Evolutionary conservation across 2,797 vertebrate species (phyloP), one percentile per base, ranked within the genome.

Genomic region (Lutjanus argentimaculatus): DNA sequence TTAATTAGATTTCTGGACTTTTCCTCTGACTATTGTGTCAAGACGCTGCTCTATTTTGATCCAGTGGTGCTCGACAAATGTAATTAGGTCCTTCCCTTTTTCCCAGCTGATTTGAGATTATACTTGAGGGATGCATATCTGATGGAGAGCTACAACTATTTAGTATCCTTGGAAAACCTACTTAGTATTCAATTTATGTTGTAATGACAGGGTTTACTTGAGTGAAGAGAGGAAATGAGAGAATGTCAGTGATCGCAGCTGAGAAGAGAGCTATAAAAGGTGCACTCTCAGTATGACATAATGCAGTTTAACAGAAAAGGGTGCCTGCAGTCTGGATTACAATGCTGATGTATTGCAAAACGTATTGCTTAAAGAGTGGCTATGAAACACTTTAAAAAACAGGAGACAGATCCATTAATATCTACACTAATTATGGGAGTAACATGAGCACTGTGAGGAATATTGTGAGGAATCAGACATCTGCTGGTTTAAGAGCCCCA

Each of bases 1-100:
- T 93, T 95, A 95, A 95, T 95, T 95, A 92, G 90, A 93, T 95
- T 94, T 88, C 89, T 90, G 90, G 94, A 93, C 86, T 91, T 92
- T 91, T 90, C 91, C 90, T 87, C 83, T 79, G 89, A 94, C 92
- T 90, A 93, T 93, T 92, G 92, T 94, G 92, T 89, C 85, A 92
- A 91, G 92, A 79, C 80, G 82, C 72, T n/a, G 85, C 84, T 88
- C 85, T 89, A 88, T 92, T 94, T 95, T 94, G 91, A 95, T 93
- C 86, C 89, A 66, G 82, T 57, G 86, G 77, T 91, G 91, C 92
- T 92, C 75, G 73, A 95, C 90, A 91, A 93, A 93, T 91, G 85
- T 95, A 94, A 93, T 95, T 95, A 94, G 76, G 93, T 90, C 82
- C 88, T 80, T 89, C 78, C 84, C 72, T 85, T 74, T 88, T 87